Conservation (phyloP, 2,797 vertebrate species). For the Bucorvus abyssinicus region DNA sequence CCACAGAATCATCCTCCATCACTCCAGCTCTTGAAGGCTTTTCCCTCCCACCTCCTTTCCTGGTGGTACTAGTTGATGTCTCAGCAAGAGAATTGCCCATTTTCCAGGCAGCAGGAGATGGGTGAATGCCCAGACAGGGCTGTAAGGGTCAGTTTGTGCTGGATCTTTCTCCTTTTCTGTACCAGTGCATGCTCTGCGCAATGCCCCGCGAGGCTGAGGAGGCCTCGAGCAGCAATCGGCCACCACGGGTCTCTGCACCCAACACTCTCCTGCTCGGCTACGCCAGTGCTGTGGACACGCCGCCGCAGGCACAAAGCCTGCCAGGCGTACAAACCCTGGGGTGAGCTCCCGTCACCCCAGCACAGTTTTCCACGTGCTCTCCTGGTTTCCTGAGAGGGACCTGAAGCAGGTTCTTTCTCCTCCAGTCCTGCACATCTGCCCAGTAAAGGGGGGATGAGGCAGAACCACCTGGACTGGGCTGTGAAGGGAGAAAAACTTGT, state of each 20-base stretch:
- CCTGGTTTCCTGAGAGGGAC: background rate
- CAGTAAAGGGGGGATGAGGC: background rate
- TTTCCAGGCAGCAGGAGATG: background rate
- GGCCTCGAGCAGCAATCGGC: accelerated
- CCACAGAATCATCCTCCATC: background rate
- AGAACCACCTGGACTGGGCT: background rate
- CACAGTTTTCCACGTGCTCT: background rate
- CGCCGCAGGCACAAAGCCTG: too few species aligned
- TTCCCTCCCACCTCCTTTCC: background rate
- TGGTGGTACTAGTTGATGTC: background rate
- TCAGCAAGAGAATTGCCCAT: background rate
- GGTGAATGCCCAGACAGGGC: background rate
- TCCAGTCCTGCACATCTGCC: background rate
- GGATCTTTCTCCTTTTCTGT: background rate
- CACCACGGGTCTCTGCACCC: accelerated
- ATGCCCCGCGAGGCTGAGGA: accelerated
- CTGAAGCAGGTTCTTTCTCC: accelerated
- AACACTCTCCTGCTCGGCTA: background rate
- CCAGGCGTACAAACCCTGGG: accelerated
- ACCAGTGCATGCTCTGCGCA: accelerated
- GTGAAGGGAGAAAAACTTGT: background rate
- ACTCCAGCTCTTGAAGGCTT: too few species aligned
- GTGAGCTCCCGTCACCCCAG: background rate
- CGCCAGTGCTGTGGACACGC: background rate
- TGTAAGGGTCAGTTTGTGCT: background rate